Base-by-base conservation (phyloP, 2,797 vertebrate species). In the Balearica regulorum region DNA sequence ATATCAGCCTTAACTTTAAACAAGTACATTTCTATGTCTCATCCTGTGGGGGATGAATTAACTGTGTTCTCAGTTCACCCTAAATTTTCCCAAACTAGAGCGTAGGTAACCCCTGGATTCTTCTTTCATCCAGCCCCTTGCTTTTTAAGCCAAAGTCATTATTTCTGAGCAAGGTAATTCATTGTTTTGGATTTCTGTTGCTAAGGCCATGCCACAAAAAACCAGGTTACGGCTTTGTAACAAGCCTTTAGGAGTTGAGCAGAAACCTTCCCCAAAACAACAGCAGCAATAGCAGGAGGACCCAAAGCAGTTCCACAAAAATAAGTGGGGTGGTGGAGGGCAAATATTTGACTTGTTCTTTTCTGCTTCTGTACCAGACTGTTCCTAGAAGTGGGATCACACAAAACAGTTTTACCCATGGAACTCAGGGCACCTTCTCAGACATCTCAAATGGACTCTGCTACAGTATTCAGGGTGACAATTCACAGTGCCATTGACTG, bases 221-320 rank as follows among this genome's bases (percentile, higher is more conserved):
- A 37, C 11, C 9, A 57, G 35, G 7, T 44, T 53, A 46, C 9
- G 20, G 5, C 5, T 72, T 77, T 41, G 44, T 43, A 69, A 64
- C 0, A 3, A 80, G 11, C 12, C 15, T 49, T 72, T 24, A 37
- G 11, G 21, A 70, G 13, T 0, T 62, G 6, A 49, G 29, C 35
- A 79, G 57, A 78, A 93, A 71, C 18, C 3, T 37, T 57, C 35
- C 39, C 29, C 24, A 55, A 75, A 87, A 26, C 9, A 83, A 26
- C 29, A 68, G 10, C 35, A 64, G 33, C 31, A 77, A 28, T 12
- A 75, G 20, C 18, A 54, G n/a, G 13, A 93, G 16, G 18, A 66
- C 31, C 9, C 12, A 60, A 35, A 64, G 22, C 20, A 44, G 6
- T 46, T 75, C 22, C 43, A 44, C 14, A 55, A 25, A 89, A 73